Evolutionary conservation across 2,797 vertebrate genomes (phyloP), one percentile per base, ranked within the genome.

Genomic region (Rhodeus uyekii): DNA sequence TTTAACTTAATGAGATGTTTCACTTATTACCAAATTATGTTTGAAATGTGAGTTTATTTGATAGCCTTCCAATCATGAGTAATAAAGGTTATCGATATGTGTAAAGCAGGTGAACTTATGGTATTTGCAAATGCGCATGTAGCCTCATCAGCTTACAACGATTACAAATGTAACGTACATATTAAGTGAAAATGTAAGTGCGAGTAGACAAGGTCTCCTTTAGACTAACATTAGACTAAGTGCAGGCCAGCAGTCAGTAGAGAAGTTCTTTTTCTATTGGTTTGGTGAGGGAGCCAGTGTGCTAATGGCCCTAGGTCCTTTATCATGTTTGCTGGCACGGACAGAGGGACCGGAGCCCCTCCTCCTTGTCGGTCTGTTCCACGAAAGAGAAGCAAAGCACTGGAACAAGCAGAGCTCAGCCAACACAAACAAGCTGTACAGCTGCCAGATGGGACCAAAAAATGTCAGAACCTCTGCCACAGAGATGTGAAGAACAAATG

Each of bases 361-460:
- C 69, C 60, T 74, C 68, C 88, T 89, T 86, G 82, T 86, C 87
- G 2, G 71, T 85, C 86, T 91, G 89, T 88, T 93, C 88, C 89
- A 91, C 91, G 87, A 91, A 91, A 92, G 91, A 81, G 63, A 75
- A 75, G 77, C 89, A 89, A 89, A 87, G 87, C 55, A 80, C 89
- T 93, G 92, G 93, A 92, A 91, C 91, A 91, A 87, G 88, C 90
- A 90, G 87, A 90, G 85, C 78, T 88, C 83, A 89, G 92, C 93
- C 91, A 94, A 94, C 87, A 83, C 91, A 94, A 93, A 94, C 92
- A 93, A 89, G 89, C 90, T 90, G 91, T 89, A 91, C 91, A 89
- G 89, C 91, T 94, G 93, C 90, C 93, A 95, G 93, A 95, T 94
- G 91, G 92, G 90, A 87, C 89, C 87, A 68, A 67, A 68, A 93